Evolutionary conservation across 2,113 vertebrate genomes (phyloP), one percentile per base, ranked within the genome.

Genomic region (Petrocephalus microphthalmus): DNA sequence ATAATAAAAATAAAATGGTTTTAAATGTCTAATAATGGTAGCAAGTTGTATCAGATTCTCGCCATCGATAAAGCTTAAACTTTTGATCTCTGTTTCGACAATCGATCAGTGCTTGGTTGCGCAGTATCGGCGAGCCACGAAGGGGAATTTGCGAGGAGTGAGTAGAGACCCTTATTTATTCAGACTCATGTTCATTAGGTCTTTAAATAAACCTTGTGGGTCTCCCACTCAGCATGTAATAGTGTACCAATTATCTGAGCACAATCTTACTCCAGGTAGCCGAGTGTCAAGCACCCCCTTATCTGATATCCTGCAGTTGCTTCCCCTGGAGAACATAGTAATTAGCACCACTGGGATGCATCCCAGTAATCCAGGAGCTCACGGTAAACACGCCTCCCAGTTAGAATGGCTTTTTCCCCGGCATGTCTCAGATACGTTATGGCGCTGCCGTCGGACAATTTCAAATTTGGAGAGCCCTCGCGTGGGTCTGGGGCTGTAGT

Each of bases 281-380:
- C 91, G 93, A 95, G 95, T 95, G 95, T 94, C 95, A 95, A 93
- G 91, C 89, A 91, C 93, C 93, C 91, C 91, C 89, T 52, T 54
- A 85, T 84, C 92, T 89, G 85, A 92, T 93, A 91, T 92, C 93
- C 93, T 90, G 91, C 83, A 89, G 87, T 78, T 91, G 86, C 87
- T 91, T 91, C 90, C 92, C 88, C 91, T 93, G 89, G 90, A 87
- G 90, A 89, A 94, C 93, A 92, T 89, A 13, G 94, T 95, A 95
- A 95, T 96, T 95, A 96, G 94, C 93, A 95, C 95, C 94, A 93
- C 93, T 93, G 95, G 95, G 95, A 96, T 91, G 90, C 57, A 91
- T 91, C 92, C 91, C 90, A 89, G 92, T 94, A 92, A 95, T 94
- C 94, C 93, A 92, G 91, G 91, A 91, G 92, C 51, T 89, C 90